Conservation (phyloP, 2,888 invertebrate species). For the Pocota personata region DNA sequence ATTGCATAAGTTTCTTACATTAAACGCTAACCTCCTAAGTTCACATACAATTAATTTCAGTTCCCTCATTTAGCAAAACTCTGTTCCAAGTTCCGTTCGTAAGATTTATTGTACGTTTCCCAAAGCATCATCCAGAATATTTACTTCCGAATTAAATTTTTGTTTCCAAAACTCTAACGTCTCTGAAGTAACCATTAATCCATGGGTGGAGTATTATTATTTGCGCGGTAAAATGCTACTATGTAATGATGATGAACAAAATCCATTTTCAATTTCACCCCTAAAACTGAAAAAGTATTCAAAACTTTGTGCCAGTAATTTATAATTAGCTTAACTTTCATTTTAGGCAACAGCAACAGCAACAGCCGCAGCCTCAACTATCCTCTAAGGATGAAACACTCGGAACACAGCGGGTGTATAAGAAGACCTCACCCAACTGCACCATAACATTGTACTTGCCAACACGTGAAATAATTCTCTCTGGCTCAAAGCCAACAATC, state of each 20-base stretch:
- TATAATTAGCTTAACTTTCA: slow-evolving; percentile 34
- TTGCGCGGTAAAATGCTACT: background rate
- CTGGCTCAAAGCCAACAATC: slow-evolving; percentile 89
- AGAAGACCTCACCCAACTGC: slow-evolving; percentile 93
- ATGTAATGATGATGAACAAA: background rate
- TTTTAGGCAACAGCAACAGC: slow-evolving; percentile 55
- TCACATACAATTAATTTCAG: background rate
- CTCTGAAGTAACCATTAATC: background rate
- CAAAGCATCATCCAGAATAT: background rate
- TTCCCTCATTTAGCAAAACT: background rate
- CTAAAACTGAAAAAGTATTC: background rate
- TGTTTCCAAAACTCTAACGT: background rate
- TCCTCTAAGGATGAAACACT: slow-evolving; percentile 75
- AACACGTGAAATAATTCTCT: slow-evolving; percentile 91
- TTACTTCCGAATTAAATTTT: background rate
- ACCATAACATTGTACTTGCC: slow-evolving; percentile 92
- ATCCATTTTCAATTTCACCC: slow-evolving; percentile 26
- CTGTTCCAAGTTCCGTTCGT: background rate
- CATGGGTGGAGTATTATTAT: background rate
- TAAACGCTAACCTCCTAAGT: background rate
- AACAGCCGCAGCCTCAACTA: slow-evolving; percentile 19
- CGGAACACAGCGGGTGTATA: slow-evolving; percentile 88
- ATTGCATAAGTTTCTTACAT: background rate
- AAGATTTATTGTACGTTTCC: background rate
- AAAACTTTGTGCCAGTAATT: slow-evolving; percentile 31